phyloP scores from a whole-genome alignment of 2,888 invertebrate species.

The Drosophila sordidula region DNA sequence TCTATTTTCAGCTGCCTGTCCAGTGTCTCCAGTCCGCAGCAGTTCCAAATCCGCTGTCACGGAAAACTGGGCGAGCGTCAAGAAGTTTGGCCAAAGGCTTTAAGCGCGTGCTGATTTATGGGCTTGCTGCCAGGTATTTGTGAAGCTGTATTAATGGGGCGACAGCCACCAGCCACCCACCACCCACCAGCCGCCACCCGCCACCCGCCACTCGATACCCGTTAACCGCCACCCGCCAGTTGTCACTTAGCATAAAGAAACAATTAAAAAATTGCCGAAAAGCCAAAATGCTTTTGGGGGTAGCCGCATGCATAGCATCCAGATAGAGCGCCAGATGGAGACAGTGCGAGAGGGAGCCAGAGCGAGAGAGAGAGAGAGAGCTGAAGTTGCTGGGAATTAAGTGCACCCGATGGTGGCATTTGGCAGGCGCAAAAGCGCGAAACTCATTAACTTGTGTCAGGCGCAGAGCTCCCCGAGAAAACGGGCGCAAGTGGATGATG shows the following conservation, averaged over 20 bases:
- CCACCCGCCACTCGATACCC: background rate
- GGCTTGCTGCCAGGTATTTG: constrained; percentile 58
- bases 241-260: constrained; percentile 83
- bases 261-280: constrained; percentile 81
- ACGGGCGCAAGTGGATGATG: background rate
- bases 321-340: constrained; percentile 25
- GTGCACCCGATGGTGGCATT: constrained; percentile 81
- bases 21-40: background rate
- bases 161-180: background rate
- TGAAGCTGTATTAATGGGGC: constrained; percentile 69
- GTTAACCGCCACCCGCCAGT: constrained; percentile 24
- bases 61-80: too few relatives aligned
- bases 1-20: background rate
- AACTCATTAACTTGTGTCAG: constrained; percentile 80
- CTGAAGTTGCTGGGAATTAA: constrained; percentile 51
- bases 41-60: constrained; percentile 7
- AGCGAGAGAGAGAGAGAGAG: constrained; percentile 9
- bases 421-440: constrained; percentile 74
- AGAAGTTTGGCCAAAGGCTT: constrained; percentile 52
- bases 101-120: constrained; percentile 70
- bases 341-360: constrained; percentile 4
- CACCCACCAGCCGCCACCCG: background rate
- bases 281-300: constrained; percentile 75
- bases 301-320: constrained; percentile 80
- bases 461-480: constrained; percentile 50